phyloP scores from a whole-genome alignment of 2,113 vertebrate genomes.

The Mesembrinibis cayennensis region DNA sequence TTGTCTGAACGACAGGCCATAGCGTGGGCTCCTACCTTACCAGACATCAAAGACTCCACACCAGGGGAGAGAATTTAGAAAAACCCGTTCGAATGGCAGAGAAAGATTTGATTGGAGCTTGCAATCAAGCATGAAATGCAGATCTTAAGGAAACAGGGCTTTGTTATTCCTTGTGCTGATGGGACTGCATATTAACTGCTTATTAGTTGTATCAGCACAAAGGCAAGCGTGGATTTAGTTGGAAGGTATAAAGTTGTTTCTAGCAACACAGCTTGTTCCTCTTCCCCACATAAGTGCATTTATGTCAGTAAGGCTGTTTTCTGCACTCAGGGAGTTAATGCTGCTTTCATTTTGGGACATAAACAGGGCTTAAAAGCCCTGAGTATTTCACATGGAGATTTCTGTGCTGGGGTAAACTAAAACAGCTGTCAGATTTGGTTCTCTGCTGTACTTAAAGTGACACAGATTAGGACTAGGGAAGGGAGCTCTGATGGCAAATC shows the following conservation, averaged over 20 bases:
- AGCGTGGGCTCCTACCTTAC: background rate
- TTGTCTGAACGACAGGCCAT: background rate
- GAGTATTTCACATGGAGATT: background rate
- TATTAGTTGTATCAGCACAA: conserved; percentile 13
- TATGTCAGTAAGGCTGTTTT: background rate
- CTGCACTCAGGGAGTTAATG: background rate
- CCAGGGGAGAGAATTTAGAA: background rate
- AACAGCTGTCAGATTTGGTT: conserved; percentile 11
- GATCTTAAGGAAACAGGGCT: conserved; percentile 18
- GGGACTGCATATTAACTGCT: conserved; percentile 42
- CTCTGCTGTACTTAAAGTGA: background rate
- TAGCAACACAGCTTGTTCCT: background rate
- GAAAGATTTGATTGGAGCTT: background rate
- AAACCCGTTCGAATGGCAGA: background rate
- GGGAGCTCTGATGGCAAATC: background rate
- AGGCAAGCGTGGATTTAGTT: background rate
- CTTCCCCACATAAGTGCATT: background rate
- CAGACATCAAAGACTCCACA: conserved; percentile 18
- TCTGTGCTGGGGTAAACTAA: background rate
- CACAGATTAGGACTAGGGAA: background rate
- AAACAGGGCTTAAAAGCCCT: background rate
- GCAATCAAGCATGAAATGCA: conserved; percentile 29
- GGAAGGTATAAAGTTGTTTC: background rate
- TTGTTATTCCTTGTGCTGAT: conserved; percentile 7
- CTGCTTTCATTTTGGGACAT: conserved; percentile 16